Percentiles rank a stretch among this genome's conserved stretches.
phyloP scores from a whole-genome alignment of 2,797 vertebrate genomes.

The Clarias fuscus region DNA sequence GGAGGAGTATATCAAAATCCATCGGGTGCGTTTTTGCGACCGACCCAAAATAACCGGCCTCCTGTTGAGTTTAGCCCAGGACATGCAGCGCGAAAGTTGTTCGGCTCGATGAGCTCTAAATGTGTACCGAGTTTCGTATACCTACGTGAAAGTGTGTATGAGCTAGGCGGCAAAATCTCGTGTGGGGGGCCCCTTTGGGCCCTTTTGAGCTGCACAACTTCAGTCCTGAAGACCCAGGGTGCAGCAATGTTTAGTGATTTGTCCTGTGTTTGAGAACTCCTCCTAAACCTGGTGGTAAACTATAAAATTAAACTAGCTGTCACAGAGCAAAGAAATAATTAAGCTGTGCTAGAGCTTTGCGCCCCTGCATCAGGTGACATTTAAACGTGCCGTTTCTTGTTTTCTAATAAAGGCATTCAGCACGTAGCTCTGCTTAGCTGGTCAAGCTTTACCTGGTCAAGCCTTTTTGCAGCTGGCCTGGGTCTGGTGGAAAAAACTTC shows the following conservation, averaged over 20 bases:
- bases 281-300: neutral
- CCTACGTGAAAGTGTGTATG: too few species aligned
- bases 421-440: neutral
- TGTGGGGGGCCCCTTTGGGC: too few species aligned
- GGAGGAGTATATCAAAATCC: too few species aligned
- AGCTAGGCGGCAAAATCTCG: too few species aligned
- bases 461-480: constrained; percentile 86
- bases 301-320: neutral
- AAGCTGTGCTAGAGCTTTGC: neutral
- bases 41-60: too few species aligned
- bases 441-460: constrained; percentile 82
- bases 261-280: neutral
- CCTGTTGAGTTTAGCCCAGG: too few species aligned
- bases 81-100: too few species aligned
- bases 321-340: neutral
- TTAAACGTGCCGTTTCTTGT: neutral
- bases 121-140: too few species aligned
- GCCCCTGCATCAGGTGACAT: neutral
- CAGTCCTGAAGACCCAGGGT: neutral
- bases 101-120: too few species aligned
- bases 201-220: neutral
- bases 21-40: too few species aligned
- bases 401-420: neutral
- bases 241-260: neutral
- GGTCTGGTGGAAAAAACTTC: constrained; percentile 96